These are phyloP conservation scores for Drosophila tani DNA, from an alignment of 1,140 invertebrate species.

Conservation along the genomic window DNA sequence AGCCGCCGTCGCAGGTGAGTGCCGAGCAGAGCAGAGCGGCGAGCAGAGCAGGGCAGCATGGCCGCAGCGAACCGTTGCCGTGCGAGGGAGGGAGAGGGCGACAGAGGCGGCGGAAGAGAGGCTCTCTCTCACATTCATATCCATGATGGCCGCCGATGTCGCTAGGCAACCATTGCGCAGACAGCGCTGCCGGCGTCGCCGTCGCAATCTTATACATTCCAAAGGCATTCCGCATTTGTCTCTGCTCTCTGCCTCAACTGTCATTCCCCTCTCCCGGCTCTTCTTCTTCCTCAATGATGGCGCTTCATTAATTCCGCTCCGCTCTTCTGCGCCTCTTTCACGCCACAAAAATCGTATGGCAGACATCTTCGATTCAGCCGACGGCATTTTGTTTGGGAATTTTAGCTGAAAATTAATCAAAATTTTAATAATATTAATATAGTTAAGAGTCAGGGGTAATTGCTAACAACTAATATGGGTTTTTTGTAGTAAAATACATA, in stretches of 20 bases:
- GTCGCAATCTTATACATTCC: constrained; percentile 44
- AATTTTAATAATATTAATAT: not conserved
- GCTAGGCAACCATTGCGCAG: constrained; percentile 45
- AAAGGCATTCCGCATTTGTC: constrained; percentile 44
- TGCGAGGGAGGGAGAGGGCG: constrained; percentile 33
- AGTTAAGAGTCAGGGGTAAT: not conserved
- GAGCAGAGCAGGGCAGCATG: constrained; percentile 56
- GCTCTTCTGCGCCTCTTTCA: constrained; percentile 10
- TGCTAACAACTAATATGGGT: not conserved
- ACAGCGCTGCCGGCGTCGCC: constrained; percentile 31
- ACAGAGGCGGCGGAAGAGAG: constrained; percentile 5
- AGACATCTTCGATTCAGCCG: constrained; percentile 51
- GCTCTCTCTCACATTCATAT: constrained; percentile 52
- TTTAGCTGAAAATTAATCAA: constrained; percentile 15
- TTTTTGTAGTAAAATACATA: too few species aligned
- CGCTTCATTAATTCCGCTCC: constrained; percentile 21
- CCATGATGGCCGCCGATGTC: constrained; percentile 71
- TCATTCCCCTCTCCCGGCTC: constrained; percentile 1
- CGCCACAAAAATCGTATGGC: constrained; percentile 12
- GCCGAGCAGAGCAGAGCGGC: constrained; percentile 63
- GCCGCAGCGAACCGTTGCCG: constrained; percentile 33
- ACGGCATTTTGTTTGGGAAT: constrained; percentile 66
- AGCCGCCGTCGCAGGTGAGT: constrained; percentile 77
- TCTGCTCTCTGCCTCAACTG: too few species aligned
- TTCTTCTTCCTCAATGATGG: constrained; percentile 35